Conservation (phyloP, 2,888 invertebrate species). For the Diadegma fenestrale region DNA sequence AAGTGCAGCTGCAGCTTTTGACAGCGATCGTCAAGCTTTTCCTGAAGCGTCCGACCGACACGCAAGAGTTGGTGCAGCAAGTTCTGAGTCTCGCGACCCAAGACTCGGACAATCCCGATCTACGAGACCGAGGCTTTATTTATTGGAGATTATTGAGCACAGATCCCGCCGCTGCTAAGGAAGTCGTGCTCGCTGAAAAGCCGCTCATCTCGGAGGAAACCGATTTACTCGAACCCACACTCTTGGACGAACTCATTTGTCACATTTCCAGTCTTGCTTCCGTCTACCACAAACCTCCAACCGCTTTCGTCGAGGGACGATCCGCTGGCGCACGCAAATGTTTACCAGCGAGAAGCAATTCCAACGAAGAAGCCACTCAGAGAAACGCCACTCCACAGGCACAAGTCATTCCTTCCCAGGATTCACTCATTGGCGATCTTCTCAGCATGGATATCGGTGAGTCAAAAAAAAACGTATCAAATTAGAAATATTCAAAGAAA, state of each 20-base stretch:
- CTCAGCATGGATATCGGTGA: conserved; percentile 97
- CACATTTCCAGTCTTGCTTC: conserved; percentile 99
- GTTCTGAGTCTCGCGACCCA: conserved; percentile 95
- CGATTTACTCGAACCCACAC: conserved; percentile 97
- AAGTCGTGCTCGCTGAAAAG: conserved; percentile 99
- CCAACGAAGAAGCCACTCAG: conserved; percentile 80
- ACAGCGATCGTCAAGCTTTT: conserved; percentile 99
- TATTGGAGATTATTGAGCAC: conserved; percentile 99
- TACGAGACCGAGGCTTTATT: conserved; percentile 99
- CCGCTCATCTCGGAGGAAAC: conserved; percentile 99
- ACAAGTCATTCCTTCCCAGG: conserved; percentile 90
- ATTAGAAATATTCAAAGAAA: too few species aligned
- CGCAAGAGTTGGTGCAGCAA: conserved; percentile 99
- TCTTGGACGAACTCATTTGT: conserved; percentile 98
- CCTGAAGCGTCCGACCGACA: conserved; percentile 98
- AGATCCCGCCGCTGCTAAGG: conserved; percentile 99
- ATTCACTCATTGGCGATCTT: conserved; percentile 98
- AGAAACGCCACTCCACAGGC: conserved; percentile 79
- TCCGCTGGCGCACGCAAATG: conserved; percentile 92
- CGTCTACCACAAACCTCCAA: conserved; percentile 99
- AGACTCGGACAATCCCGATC: conserved; percentile 99
- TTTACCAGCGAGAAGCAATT: conserved; percentile 87
- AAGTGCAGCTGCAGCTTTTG: conserved; percentile 97
- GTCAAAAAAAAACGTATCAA: too few species aligned
- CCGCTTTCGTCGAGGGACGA: conserved; percentile 97